Evolutionary conservation across 2,888 invertebrate species (phyloP).

Genomic region (Stictocephala bisonia): DNA sequence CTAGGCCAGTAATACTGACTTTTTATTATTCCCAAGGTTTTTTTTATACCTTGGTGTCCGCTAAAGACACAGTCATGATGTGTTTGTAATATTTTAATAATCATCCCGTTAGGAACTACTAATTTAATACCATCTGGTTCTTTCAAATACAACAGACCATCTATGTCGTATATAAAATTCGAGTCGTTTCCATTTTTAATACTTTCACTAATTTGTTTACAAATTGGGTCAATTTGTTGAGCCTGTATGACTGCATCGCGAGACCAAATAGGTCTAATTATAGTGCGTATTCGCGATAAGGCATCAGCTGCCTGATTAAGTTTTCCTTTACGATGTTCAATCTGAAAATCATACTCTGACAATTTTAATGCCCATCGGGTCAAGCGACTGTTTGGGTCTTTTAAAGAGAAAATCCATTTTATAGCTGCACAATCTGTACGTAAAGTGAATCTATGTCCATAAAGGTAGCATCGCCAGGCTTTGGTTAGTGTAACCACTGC

Average conservation of each 20-base stretch:
- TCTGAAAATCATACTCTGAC: slow-evolving; percentile 37
- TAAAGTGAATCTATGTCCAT: slow-evolving; percentile 27
- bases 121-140: not conserved
- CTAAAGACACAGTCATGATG: slow-evolving; percentile 55
- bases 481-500: slow-evolving; percentile 23
- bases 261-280: slow-evolving; percentile 6
- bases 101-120: slow-evolving; percentile 1
- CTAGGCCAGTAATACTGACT: slow-evolving; percentile 59
- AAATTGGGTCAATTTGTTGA: not conserved
- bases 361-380: slow-evolving; percentile 48
- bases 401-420: slow-evolving; percentile 47
- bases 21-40: slow-evolving; percentile 56
- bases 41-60: slow-evolving; percentile 59
- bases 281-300: not conserved
- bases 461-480: slow-evolving; percentile 22
- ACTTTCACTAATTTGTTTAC: not conserved
- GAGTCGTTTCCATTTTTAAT: not conserved
- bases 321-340: slow-evolving; percentile 7
- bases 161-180: not conserved
- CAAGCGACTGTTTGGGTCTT: slow-evolving; percentile 47
- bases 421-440: slow-evolving; percentile 43
- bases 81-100: slow-evolving; percentile 42
- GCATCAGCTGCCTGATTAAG: slow-evolving; percentile 1
- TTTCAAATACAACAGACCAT: not conserved
- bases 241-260: not conserved